A percentile compares a stretch with the other conserved stretches of the same genome.
Conservation (phyloP, 1,140 invertebrate species). For the Solenopsis invicta region DNA sequence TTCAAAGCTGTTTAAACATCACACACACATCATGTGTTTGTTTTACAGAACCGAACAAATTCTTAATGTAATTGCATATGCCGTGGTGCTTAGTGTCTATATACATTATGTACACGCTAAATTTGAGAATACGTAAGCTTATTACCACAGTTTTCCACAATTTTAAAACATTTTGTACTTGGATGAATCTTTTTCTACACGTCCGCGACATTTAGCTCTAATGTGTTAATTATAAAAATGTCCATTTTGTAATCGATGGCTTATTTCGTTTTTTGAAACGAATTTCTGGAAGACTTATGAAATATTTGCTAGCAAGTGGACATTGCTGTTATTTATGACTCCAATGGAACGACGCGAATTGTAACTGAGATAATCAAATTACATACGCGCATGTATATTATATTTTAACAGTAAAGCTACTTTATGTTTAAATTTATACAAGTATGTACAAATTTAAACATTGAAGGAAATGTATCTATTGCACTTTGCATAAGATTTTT, state of each 20-base stretch:
- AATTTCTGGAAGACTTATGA: conserved; percentile 5
- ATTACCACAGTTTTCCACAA: conserved; percentile 9
- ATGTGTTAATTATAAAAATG: not conserved
- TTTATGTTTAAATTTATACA: conserved; percentile 25
- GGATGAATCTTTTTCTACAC: not conserved
- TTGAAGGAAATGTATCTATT: not conserved
- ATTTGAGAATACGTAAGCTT: conserved; percentile 13
- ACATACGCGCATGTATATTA: not conserved
- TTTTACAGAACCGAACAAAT: not conserved
- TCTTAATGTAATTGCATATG: conserved; percentile 42
- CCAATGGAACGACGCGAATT: conserved; percentile 2
- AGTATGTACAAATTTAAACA: not conserved
- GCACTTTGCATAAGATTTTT: conserved; percentile 22
- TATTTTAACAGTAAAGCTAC: not conserved
- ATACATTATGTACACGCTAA: conserved; percentile 48
- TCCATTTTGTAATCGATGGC: not conserved
- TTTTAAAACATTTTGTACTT: conserved; percentile 36
- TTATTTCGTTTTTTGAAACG: conserved; percentile 8
- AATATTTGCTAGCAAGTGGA: conserved; percentile 13
- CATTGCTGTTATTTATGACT: not conserved
- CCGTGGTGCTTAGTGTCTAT: conserved; percentile 20
- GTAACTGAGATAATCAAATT: not conserved
- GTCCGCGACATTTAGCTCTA: not conserved
- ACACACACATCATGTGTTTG: not conserved
- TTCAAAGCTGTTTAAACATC: conserved; percentile 5